Base-by-base conservation (phyloP, 2,113 vertebrate genomes). In the cat (Felis catus) region DNA sequence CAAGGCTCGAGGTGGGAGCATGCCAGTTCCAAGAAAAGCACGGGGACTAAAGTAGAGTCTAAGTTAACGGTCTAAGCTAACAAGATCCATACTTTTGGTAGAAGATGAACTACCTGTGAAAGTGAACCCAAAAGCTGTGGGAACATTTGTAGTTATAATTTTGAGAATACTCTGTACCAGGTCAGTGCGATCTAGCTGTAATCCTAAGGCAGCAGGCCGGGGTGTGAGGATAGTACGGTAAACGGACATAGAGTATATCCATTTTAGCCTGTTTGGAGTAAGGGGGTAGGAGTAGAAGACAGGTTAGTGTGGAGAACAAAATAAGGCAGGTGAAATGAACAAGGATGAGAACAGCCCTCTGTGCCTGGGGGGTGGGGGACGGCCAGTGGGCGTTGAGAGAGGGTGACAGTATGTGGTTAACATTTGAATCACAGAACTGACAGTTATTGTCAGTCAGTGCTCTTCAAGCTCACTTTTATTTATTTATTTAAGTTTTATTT, bases 1-100 rank as follows among this genome's bases (percentile, higher is more conserved):
- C 53, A 61, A n/a, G 12, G 33, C 53, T 61, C 36, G 18, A 36
- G 15, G 45, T 55, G 12, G 36, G 4, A 76, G 1, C 7, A 12
- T 4, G 4, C 14, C 7, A 31, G 2, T 55, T 41, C 31, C 39
- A 81, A 27, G 74, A 55, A 51, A 78, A 85, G 31, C 61, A 10
- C 3, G 0, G 15, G 7, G 11, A 3, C 0, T 9, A 53, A 36
- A 33, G 29, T 0, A 36, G 14, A 31, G 16, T 45, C 4, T 53
- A 19, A 55, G 21, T 21, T 11, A 21, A 13, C 53, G 10, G 7
- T 92, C 14, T 89, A 41, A 81, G 36, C 70, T 31, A 39, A 78
- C 3, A 51, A 84, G 45, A 39, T 74, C 36, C 27, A 33, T 16
- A 36, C 14, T 3, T 2, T 36, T 19, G 25, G 33, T 41, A 53